Evolutionary conservation across 2,888 invertebrate genomes (phyloP).

Genomic region (Myathropa florea): DNA sequence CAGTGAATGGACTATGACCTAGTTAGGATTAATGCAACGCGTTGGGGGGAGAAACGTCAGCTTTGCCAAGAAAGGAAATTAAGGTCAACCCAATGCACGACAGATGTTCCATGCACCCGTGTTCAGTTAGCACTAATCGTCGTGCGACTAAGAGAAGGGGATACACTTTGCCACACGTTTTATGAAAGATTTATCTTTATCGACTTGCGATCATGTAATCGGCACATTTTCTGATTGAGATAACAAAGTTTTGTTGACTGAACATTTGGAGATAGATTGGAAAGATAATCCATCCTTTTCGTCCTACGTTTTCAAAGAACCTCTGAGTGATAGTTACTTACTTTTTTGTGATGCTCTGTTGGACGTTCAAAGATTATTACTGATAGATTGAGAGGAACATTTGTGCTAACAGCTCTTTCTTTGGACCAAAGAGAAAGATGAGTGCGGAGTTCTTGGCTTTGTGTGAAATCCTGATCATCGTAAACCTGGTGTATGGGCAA

Average conservation of each 20-base stretch:
- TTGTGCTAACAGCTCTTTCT: too few relatives aligned
- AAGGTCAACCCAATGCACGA: conserved; percentile 40
- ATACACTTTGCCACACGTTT: not conserved
- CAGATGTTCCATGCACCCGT: conserved; percentile 16
- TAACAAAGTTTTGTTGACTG: not conserved
- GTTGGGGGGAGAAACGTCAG: not conserved
- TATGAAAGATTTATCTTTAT: not conserved
- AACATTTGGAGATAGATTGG: not conserved
- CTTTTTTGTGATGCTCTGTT: too few relatives aligned
- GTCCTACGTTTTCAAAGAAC: not conserved
- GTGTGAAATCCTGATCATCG: too few relatives aligned
- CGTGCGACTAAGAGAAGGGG: conserved; percentile 1
- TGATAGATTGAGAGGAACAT: too few relatives aligned
- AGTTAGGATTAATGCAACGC: conserved; percentile 43
- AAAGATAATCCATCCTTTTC: not conserved
- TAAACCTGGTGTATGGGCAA: too few relatives aligned
- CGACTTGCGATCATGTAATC: not conserved
- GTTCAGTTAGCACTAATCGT: conserved; percentile 6
- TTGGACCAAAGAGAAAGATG: too few relatives aligned
- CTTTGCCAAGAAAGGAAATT: conserved; percentile 44
- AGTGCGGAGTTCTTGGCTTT: too few relatives aligned
- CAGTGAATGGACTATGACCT: conserved; percentile 50
- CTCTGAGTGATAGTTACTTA: too few relatives aligned
- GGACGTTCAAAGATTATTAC: too few relatives aligned
- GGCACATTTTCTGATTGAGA: not conserved